Evolutionary conservation across 53 echinoderm and acorn worm genomes (phyloP), one percentile per base, ranked within the genome.

Genomic region (Holothuria scabra): DNA sequence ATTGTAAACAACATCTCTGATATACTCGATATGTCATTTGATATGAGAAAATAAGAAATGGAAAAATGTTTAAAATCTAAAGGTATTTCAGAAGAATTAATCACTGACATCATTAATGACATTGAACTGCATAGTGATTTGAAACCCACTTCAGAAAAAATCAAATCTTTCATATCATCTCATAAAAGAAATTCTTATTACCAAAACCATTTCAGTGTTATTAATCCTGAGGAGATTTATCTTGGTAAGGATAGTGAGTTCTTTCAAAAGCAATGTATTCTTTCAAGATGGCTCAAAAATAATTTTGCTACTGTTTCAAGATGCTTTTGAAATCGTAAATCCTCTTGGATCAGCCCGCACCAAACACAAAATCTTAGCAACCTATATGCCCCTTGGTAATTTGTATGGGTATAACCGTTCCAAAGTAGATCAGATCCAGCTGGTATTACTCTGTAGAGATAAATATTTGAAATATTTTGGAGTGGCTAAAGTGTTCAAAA

Each of bases 401-500:
- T 6, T 79, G 59, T 56, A 58, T 26, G 57, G 10, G 0, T 59
- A 58, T 30, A 79, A 18, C 32, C 79, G 57, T 56, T 29, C 30
- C 10, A 79, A 56, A 12, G 52, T 76, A 4, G 79, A 79, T 56
- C 79, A 79, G 14, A 79, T 81, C 31, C 81, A 81, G 26, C 32
- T 79, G 30, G 56, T 79, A 18, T 34, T 23, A 14, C 62, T 60
- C 59, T 81, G 81, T 28, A 23, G 28, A n/a, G 81, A 60, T 29
- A 81, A 81, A 61, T 38, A 60, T 41, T 61, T 81, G 29, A 81
- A 81, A 28, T 21, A 56, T 61, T 81, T 81, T 81, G 81, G 81
- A 7, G 81, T 37, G 8, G 62, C 31, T 57, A 28, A 60, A 31
- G 63, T 81, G 21, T 81, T 81, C 31, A 70, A 38, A 63, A 60